These are phyloP conservation scores for Drosophila nigritarsus DNA, from an alignment of 2,888 invertebrate genomes.

Conservation along the genomic window DNA sequence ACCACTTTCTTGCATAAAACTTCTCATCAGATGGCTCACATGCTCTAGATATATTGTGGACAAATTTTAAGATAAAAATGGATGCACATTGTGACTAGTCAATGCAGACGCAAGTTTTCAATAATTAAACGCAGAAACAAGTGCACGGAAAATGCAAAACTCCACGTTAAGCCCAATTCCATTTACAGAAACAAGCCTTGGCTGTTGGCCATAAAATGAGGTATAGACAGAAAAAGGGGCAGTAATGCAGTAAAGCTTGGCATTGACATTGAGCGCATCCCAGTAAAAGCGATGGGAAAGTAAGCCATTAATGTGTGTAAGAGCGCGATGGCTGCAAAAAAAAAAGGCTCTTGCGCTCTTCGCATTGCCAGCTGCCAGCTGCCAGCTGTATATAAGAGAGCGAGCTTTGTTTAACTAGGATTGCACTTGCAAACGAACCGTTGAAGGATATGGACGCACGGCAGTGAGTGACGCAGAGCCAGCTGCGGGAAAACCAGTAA, in stretches of 20 bases:
- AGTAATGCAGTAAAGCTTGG: conserved; percentile 20
- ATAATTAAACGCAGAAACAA: neutral
- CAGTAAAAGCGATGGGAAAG: neutral
- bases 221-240: neutral
- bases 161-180: too few relatives aligned
- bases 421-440: conserved; percentile 38
- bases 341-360: conserved; percentile 19
- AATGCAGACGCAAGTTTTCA: neutral
- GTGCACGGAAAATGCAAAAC: neutral
- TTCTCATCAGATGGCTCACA: neutral
- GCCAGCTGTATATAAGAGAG: conserved; percentile 31
- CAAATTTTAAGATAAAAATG: neutral
- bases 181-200: neutral
- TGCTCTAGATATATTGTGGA: neutral
- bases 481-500: neutral
- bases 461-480: neutral
- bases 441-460: neutral
- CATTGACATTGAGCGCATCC: conserved; percentile 45
- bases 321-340: conserved; percentile 5
- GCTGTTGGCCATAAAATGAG: neutral
- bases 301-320: neutral
- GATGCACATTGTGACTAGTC: neutral
- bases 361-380: neutral
- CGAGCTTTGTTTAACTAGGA: neutral
- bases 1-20: neutral